phyloP scores from a whole-genome alignment of 1,140 invertebrate genomes.

The Drosophila insularis region DNA sequence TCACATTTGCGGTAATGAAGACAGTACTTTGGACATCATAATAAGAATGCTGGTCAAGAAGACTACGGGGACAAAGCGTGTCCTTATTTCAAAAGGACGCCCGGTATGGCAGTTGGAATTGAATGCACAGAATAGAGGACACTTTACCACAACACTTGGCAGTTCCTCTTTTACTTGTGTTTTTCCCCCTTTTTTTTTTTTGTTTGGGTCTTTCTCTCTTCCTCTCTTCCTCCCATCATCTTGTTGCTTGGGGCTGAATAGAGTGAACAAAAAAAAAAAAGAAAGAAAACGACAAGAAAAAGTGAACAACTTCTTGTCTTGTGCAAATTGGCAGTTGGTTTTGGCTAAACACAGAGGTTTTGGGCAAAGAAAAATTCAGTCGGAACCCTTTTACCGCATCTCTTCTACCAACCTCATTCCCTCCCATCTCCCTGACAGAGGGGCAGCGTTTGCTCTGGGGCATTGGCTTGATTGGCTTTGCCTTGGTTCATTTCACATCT shows the following conservation, averaged over 20 bases:
- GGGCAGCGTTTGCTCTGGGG: slow-evolving; percentile 5
- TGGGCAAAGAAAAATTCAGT: not conserved
- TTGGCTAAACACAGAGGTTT: slow-evolving; percentile 10
- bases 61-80: not conserved
- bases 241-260: not conserved
- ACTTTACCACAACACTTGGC: slow-evolving; percentile 1
- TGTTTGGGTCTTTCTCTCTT: not conserved
- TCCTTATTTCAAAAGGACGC: not conserved
- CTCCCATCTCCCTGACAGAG: too few species aligned
- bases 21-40: not conserved
- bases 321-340: slow-evolving; percentile 52
- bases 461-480: slow-evolving; percentile 37
- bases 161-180: not conserved
- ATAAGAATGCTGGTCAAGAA: not conserved
- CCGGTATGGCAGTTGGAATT: not conserved
- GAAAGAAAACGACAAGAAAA: not conserved
- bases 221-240: not conserved
- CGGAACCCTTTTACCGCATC: not conserved
- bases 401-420: not conserved
- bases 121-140: slow-evolving; percentile 5
- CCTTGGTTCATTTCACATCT: slow-evolving; percentile 15
- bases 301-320: slow-evolving; percentile 29
- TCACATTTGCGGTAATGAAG: not conserved
- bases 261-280: not conserved
- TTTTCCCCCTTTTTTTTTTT: not conserved